Percentiles rank a stretch among this genome's conserved stretches.
These are phyloP conservation scores for Phocoena sinus DNA, from an alignment of 2,113 vertebrate genomes.

Conservation along the genomic window DNA sequence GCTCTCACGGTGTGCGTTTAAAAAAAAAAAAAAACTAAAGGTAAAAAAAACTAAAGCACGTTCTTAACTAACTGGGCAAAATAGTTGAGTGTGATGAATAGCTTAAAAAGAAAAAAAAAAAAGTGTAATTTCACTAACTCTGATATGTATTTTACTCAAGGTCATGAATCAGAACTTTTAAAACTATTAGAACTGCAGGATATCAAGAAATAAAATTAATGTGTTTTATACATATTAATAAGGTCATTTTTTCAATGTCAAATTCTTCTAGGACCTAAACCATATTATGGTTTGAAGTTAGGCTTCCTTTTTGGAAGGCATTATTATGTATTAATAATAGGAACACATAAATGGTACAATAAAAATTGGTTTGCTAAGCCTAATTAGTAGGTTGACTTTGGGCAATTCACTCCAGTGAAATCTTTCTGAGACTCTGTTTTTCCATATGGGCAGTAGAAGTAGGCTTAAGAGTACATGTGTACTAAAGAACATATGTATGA, in stretches of 20 bases:
- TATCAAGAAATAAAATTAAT: slow-evolving; percentile 44
- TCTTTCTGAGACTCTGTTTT: neutral
- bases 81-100: slow-evolving; percentile 2
- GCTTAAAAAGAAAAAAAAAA: neutral
- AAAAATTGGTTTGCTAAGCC: slow-evolving; percentile 11
- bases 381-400: neutral
- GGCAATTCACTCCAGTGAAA: neutral
- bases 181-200: neutral
- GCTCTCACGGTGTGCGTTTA: too few relatives aligned
- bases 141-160: slow-evolving; percentile 27
- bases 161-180: slow-evolving; percentile 32
- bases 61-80: slow-evolving; percentile 7
- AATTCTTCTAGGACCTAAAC: neutral
- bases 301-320: neutral
- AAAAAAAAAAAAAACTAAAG: too few relatives aligned
- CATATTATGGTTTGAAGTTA: neutral
- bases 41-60: neutral
- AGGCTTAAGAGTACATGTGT: neutral
- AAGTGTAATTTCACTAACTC: neutral
- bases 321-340: neutral
- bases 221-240: slow-evolving; percentile 37
- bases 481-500: neutral
- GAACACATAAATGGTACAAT: neutral
- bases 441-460: neutral
- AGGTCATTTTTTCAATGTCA: slow-evolving; percentile 39